phyloP scores from a whole-genome alignment of 2,888 invertebrate genomes.

The Augiades crinisus region DNA sequence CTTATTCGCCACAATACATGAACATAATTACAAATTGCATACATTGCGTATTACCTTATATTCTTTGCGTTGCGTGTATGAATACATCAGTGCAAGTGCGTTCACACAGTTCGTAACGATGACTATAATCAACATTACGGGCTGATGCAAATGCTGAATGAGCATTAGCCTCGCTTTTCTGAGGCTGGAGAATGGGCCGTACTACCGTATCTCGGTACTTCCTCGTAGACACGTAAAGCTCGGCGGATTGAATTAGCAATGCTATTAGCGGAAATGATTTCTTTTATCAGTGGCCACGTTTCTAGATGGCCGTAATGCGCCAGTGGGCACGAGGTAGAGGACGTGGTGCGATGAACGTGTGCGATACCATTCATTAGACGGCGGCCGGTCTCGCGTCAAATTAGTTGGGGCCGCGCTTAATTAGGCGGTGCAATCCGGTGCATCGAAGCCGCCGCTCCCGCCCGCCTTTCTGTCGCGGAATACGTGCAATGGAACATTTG shows the following conservation, averaged over 20 bases:
- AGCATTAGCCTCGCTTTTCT: conserved; percentile 58
- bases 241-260: conserved; percentile 32
- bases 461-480: conserved; percentile 33
- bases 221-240: conserved; percentile 28
- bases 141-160: conserved; percentile 62
- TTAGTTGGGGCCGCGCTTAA: conserved; percentile 71
- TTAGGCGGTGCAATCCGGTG: conserved; percentile 56
- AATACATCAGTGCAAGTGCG: conserved; percentile 50
- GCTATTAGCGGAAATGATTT: conserved; percentile 44
- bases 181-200: conserved; percentile 45
- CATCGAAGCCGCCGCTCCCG: conserved; percentile 36
- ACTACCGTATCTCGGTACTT: conserved; percentile 34
- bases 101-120: conserved; percentile 50
- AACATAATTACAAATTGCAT: conserved; percentile 25
- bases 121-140: conserved; percentile 66
- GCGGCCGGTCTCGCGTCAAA: conserved; percentile 71
- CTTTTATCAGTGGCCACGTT: conserved; percentile 56
- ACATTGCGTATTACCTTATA: conserved; percentile 24
- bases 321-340: conserved; percentile 50
- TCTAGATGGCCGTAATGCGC: conserved; percentile 57
- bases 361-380: conserved; percentile 79
- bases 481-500: conserved; percentile 15
- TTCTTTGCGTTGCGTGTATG: conserved; percentile 44
- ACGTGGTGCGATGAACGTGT: conserved; percentile 76
- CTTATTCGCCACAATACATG: too few relatives aligned